Evolutionary conservation across 2,797 vertebrate genomes (phyloP), one percentile per base, ranked within the genome.

Genomic region (Phrynocephalus guinanensis): DNA sequence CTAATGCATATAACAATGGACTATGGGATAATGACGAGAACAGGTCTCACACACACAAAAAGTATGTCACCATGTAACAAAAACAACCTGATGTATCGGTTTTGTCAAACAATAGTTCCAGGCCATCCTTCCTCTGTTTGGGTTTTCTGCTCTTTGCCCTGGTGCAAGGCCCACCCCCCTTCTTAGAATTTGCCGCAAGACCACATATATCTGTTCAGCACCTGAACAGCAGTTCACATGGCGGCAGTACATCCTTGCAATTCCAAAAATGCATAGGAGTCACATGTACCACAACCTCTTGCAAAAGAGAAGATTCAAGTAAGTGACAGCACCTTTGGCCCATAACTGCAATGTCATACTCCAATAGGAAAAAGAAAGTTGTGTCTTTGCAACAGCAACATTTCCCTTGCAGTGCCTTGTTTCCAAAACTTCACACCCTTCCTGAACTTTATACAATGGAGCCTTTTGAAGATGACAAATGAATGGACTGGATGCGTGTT

Each of bases 391-490:
- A 86, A 84, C 88, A 76, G 91, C 93, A 95, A 81, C 92, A 94
- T 85, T 93, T 86, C 90, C 88, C 84, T 93, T 79, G 92, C 85
- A 79, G 87, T 50, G 92, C 92, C 88, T 93, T 90, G 26, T 71
- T 73, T 52, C 13, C 30, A 56, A 86, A 90, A 90, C 52, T 1
- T 80, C 84, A 44, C 22, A 77, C 0, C 60, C 88, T 68, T 92
- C 63, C 81, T 73, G 66, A 72, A 56, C 52, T 93, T 99, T 98
- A 99, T 93, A 99, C 99, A 90, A 99, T 91, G 1, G 99, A 99
- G 94, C 99, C 99, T 96, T 99, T 99, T 94, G 99, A 99, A 92
- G 98, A 98, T 76, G 99, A 99, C 93, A 99, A 98, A 96, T 99
- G 99, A 95, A 99, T 99, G 90, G 99, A 99, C 95, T 98, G 98